Evolutionary conservation across 2,113 vertebrate genomes (phyloP), one percentile per base, ranked within the genome.

Genomic region (Channa argus): DNA sequence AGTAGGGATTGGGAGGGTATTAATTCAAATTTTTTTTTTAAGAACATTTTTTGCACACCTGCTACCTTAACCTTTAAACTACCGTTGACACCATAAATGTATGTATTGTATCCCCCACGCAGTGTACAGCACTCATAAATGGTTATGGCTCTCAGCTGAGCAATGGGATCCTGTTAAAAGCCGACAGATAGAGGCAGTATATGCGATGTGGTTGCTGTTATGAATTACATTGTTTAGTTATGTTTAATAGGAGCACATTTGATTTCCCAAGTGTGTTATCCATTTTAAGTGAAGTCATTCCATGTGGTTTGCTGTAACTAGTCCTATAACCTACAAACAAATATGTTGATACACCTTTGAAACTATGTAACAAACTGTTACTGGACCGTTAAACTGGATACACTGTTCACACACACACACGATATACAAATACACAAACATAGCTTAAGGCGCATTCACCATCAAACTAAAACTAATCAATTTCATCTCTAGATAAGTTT

Each of bases 221-320:
- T 77, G 44, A 82, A 74, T 82, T 52, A 46, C 43, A 78, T 74
- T 76, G 45, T 63, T 73, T 74, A 44, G 80, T 67, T 70, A 52
- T 65, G 79, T 83, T 81, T 66, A 66, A 82, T 15, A 70, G 64
- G 41, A 67, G 69, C 63, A 49, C 33, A 3, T 68, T 77, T 81
- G 55, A 86, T 90, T 86, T 83, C 71, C 79, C 74, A 60, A 63
- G 61, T 63, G 80, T 72, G 37, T 43, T 51, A 63, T 81, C n/a
- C 54, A 56, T 33, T 74, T 37, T 8, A 51, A 72, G 50, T 76
- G 44, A 55, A 63, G 63, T 54, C 55, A 6, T 71, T 65, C 67
- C 5, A 66, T 37, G 49, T 33, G 36, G 3, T 63, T 78, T 37
- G 43, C 39, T 60, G 36, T 41, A 45, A 46, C 8, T 7, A 8